Percentiles rank a stretch among this genome's conserved stretches.
phyloP scores from a whole-genome alignment of 1,140 invertebrate genomes.

The Lordiphosa mommai region DNA sequence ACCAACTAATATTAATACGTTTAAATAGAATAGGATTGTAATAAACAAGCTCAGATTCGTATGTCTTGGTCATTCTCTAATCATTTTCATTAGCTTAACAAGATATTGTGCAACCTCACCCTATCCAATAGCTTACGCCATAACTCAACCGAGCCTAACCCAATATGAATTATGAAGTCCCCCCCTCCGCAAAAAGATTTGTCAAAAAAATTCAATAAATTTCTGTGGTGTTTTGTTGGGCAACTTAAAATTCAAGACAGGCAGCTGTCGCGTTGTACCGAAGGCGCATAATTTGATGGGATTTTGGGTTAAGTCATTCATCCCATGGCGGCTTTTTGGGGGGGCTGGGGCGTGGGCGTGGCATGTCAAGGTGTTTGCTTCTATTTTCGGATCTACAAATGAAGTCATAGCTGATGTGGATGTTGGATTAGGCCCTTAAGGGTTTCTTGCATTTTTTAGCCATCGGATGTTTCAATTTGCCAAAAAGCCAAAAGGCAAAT shows the following conservation, averaged over 20 bases:
- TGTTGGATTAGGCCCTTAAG: conserved; percentile 3
- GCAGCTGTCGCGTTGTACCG: conserved; percentile 29
- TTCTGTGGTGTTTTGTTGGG: conserved; percentile 1
- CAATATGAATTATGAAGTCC: no score
- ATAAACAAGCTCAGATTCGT: no score
- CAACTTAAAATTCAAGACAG: conserved; percentile 68
- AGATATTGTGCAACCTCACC: no score
- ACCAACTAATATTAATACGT: no score
- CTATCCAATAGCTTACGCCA: no score
- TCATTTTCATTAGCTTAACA: no score
- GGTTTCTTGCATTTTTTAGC: conserved; percentile 2
- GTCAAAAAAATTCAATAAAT: not conserved
- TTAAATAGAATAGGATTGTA: no score
- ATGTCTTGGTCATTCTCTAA: no score
- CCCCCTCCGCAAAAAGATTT: not conserved
- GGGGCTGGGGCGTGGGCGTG: conserved; percentile 18
- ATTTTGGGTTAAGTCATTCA: conserved; percentile 67
- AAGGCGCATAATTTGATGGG: conserved; percentile 68
- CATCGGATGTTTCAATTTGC: conserved; percentile 58
- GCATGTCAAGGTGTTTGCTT: conserved; percentile 43
- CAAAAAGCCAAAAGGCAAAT: conserved; percentile 24
- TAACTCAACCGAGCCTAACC: no score
- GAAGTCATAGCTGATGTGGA: conserved; percentile 35
- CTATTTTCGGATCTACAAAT: conserved; percentile 11
- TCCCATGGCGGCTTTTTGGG: conserved; percentile 11